Percentiles rank a stretch among this genome's conserved stretches.
phyloP scores from a whole-genome alignment of 2,888 invertebrate genomes.

The Tetrapedia diversipes region DNA sequence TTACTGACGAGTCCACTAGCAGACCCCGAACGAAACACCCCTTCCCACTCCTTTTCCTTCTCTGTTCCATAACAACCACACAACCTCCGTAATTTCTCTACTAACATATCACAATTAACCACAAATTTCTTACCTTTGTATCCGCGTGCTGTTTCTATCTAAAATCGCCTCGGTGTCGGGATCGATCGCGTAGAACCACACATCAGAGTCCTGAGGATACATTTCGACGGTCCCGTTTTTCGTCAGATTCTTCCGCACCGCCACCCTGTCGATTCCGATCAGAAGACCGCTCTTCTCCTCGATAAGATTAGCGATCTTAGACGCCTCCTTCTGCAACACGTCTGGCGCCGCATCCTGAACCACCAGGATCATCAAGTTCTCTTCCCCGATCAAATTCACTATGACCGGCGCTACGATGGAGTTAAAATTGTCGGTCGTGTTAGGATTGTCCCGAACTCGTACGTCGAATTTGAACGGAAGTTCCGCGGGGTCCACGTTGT shows the following conservation, averaged over 20 bases:
- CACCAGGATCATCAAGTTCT: conserved; percentile 90
- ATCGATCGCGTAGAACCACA: conserved; percentile 94
- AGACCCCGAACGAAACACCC: too few species aligned
- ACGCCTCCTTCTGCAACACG: conserved; percentile 85
- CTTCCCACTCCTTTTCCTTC: too few species aligned
- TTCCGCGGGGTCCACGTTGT: conserved; percentile 85
- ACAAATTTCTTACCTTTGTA: conserved; percentile 85
- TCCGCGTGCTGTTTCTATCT: conserved; percentile 87
- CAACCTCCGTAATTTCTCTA: too few species aligned
- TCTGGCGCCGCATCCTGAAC: conserved; percentile 90
- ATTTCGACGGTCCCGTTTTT: conserved; percentile 90
- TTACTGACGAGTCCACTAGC: too few species aligned
- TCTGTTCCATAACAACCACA: too few species aligned
- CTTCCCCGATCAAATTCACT: conserved; percentile 91
- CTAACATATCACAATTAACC: too few species aligned
- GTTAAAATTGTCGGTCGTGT: conserved; percentile 86
- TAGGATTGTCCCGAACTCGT: conserved; percentile 88
- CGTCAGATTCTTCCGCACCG: conserved; percentile 89
- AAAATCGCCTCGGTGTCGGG: conserved; percentile 90
- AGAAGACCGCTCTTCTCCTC: conserved; percentile 90
- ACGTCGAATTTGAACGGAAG: conserved; percentile 89
- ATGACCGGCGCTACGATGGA: conserved; percentile 87
- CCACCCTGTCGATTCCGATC: conserved; percentile 92
- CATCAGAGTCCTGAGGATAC: conserved; percentile 89
- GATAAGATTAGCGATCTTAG: conserved; percentile 86